Base-by-base conservation (phyloP, 2,797 vertebrate genomes). In the Balearica regulorum region DNA sequence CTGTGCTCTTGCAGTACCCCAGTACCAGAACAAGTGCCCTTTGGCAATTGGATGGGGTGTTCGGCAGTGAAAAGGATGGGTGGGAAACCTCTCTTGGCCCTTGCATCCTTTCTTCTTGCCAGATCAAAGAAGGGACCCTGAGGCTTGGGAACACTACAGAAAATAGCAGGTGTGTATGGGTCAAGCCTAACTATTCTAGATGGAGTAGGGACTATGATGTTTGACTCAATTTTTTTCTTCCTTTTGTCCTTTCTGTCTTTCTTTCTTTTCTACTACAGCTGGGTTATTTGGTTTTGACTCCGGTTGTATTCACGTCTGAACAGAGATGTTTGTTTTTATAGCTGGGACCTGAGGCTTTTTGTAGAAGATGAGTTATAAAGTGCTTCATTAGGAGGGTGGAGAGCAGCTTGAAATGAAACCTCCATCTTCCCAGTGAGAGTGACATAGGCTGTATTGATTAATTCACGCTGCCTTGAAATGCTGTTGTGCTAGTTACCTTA, bases 381-480 rank as follows among this genome's bases (percentile, higher is more conserved):
- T 83, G 55, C 54, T 70, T 95, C 86, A 96, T 94, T 83, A 91
- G 90, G 55, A 87, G 68, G 72, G 78, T 80, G 79, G 77, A 90
- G 88, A 94, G 72, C 53, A 80, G 44, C 69, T 94, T 87, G 73
- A 86, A 95, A 49, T 51, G 70, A 88, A 91, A 71, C 51, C 35
- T 83, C 13, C 28, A 53, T 64, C 60, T 89, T 92, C 77, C 64
- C 65, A 60, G 41, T 5, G 31, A 81, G 75, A 83, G 43, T 57
- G 79, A 46, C 88, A 71, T 79, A 76, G 83, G 39, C 64, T 66
- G 10, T 65, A 91, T 90, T 94, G 95, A 95, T 97, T 90, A 94
- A 89, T 89, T 89, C 84, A 65, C 4, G 7, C 65, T 79, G 73
- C 83, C 77, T 89, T 89, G 83, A 88, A 88, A 51, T 46, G 85